Evolutionary conservation across 2,797 vertebrate genomes (phyloP).

Genomic region (Prionace glauca): DNA sequence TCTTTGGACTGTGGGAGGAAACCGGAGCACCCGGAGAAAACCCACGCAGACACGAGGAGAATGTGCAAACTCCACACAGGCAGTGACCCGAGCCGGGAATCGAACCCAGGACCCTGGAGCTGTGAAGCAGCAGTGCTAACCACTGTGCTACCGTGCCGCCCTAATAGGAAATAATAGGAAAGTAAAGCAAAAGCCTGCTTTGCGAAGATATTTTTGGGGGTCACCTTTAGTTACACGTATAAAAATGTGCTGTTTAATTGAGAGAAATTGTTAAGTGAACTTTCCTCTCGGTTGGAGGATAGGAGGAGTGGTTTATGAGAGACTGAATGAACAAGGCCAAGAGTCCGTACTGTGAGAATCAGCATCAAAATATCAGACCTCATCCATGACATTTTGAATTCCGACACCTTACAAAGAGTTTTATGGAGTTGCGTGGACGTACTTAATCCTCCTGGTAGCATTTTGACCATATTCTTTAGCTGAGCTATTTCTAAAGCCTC

Average conservation of each 20-base stretch:
- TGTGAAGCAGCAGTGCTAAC: too few relatives aligned
- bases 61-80: too few relatives aligned
- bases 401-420: not conserved
- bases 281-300: too few relatives aligned
- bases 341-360: not conserved
- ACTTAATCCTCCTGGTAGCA: constrained; percentile 88
- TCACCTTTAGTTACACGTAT: not conserved
- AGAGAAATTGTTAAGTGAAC: not conserved
- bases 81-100: too few relatives aligned
- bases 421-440: constrained; percentile 40
- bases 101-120: too few relatives aligned
- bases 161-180: not conserved
- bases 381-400: not conserved
- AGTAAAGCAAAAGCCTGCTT: not conserved
- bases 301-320: not conserved
- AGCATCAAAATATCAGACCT: not conserved
- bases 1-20: too few relatives aligned
- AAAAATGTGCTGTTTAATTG: not conserved
- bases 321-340: not conserved
- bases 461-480: constrained; percentile 94
- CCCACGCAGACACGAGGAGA: too few relatives aligned
- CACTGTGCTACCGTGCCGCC: too few relatives aligned
- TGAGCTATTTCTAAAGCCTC: constrained; percentile 97
- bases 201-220: not conserved
- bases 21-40: too few relatives aligned